phyloP scores from a whole-genome alignment of 1,140 invertebrate genomes.

The Mactra quadrangularis region DNA sequence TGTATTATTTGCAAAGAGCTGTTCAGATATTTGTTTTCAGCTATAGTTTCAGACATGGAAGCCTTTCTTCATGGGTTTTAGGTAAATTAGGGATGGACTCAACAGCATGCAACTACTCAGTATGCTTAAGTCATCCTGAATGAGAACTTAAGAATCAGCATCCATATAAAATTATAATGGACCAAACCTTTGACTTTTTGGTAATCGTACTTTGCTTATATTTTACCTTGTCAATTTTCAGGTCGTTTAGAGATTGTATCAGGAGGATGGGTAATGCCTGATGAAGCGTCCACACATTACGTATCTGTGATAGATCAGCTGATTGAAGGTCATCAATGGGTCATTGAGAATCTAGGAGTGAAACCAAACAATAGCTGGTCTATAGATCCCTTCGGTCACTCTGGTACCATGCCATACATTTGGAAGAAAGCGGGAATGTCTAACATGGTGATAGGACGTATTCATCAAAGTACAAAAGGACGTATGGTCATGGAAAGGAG shows the following conservation, averaged over 20 bases:
- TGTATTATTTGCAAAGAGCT: no score
- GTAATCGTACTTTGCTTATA: no score
- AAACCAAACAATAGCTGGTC: conserved; percentile 90
- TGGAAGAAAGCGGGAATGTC: conserved; percentile 93
- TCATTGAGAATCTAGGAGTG: conserved; percentile 90
- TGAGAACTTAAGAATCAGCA: no score
- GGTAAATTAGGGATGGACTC: no score
- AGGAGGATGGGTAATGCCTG: conserved; percentile 99
- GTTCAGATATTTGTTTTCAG: no score
- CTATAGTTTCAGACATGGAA: no score
- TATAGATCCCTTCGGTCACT: conserved; percentile 96
- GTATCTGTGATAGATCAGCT: conserved; percentile 98
- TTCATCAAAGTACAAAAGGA: conserved; percentile 98
- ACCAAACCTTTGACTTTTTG: no score
- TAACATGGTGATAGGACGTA: conserved; percentile 95
- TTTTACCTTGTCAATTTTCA: no score
- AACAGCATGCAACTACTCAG: no score
- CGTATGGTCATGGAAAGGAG: conserved; percentile 91
- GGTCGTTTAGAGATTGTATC: conserved; percentile 97
- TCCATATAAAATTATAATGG: no score
- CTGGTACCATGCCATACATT: conserved; percentile 94
- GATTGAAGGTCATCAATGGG: conserved; percentile 97
- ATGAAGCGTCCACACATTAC: conserved; percentile 97
- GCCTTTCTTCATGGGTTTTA: no score
- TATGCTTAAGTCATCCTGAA: no score